phyloP scores from a whole-genome alignment of 2,797 vertebrate genomes.

The Oreonectes daqikongensis region DNA sequence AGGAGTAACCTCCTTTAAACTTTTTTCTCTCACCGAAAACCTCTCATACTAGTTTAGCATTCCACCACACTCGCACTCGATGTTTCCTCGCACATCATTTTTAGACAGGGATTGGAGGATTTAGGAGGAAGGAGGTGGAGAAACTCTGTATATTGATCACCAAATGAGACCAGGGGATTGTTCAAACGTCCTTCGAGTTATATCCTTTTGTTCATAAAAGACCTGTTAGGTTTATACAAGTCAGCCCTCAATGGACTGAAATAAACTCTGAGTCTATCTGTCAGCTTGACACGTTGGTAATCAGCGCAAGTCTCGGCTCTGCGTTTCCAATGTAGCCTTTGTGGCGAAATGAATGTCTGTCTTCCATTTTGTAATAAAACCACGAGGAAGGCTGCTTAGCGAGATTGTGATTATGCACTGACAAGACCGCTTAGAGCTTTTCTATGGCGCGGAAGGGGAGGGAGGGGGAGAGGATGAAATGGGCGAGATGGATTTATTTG shows the following conservation, averaged over 20 bases:
- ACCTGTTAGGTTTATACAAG: slow-evolving; percentile 34
- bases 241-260: slow-evolving; percentile 34
- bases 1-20: too few relatives aligned
- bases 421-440: slow-evolving; percentile 45
- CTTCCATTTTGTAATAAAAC: slow-evolving; percentile 49
- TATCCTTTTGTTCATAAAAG: slow-evolving; percentile 50
- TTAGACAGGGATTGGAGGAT: slow-evolving; percentile 23
- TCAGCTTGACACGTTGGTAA: slow-evolving; percentile 37
- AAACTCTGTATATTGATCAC: slow-evolving; percentile 34
- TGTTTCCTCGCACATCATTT: slow-evolving; percentile 36
- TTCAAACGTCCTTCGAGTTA: slow-evolving; percentile 44
- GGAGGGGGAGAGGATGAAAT: not conserved
- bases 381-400: slow-evolving; percentile 50
- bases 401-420: slow-evolving; percentile 49
- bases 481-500: not conserved
- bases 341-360: slow-evolving; percentile 51
- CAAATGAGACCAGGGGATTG: slow-evolving; percentile 46
- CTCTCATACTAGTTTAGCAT: slow-evolving; percentile 28
- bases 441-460: not conserved
- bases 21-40: not conserved
- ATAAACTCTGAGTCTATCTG: slow-evolving; percentile 37
- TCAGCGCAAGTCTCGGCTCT: slow-evolving; percentile 12
- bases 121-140: not conserved
- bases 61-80: slow-evolving; percentile 22
- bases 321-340: slow-evolving; percentile 40